Evolutionary conservation across 2,797 vertebrate genomes (phyloP).

Genomic region (Zenarchopterus dispar): DNA sequence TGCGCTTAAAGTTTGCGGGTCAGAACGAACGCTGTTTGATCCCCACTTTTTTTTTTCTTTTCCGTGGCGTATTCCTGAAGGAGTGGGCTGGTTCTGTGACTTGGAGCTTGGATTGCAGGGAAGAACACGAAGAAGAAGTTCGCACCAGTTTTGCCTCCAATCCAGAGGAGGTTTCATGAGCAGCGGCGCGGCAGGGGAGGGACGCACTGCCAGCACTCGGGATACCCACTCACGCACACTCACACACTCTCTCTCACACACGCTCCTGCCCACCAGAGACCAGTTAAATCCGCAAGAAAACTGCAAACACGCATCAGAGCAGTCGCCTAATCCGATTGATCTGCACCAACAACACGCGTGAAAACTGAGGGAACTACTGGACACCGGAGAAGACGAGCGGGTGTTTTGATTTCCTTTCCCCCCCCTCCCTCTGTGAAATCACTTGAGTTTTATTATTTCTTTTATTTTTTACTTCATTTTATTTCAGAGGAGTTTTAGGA

Average conservation of each 20-base stretch:
- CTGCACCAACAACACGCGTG: slow-evolving; percentile 58
- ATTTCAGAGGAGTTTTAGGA: slow-evolving; percentile 27
- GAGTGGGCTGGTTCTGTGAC: slow-evolving; percentile 78
- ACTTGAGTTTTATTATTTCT: slow-evolving; percentile 24
- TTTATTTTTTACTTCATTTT: slow-evolving; percentile 23
- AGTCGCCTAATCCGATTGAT: slow-evolving; percentile 65
- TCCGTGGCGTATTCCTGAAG: slow-evolving; percentile 49
- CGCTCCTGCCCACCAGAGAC: slow-evolving; percentile 70
- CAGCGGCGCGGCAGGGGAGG: slow-evolving; percentile 80
- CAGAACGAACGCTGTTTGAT: slow-evolving; percentile 27
- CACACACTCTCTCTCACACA: slow-evolving; percentile 19
- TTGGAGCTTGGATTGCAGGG: slow-evolving; percentile 64
- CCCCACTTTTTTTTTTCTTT: neutral
- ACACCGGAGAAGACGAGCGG: slow-evolving; percentile 68
- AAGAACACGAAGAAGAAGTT: slow-evolving; percentile 56
- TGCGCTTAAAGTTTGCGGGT: slow-evolving; percentile 11
- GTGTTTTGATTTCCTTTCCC: slow-evolving; percentile 30
- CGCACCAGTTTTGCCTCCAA: slow-evolving; percentile 76
- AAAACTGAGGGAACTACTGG: slow-evolving; percentile 68
- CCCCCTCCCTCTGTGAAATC: neutral
- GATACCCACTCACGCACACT: slow-evolving; percentile 71
- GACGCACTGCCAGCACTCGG: slow-evolving; percentile 76
- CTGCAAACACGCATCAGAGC: slow-evolving; percentile 72
- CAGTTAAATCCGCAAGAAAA: slow-evolving; percentile 74
- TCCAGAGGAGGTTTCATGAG: slow-evolving; percentile 81